These are phyloP conservation scores for Dendroctonus valens DNA, from an alignment of 1,140 invertebrate species.

Conservation along the genomic window DNA sequence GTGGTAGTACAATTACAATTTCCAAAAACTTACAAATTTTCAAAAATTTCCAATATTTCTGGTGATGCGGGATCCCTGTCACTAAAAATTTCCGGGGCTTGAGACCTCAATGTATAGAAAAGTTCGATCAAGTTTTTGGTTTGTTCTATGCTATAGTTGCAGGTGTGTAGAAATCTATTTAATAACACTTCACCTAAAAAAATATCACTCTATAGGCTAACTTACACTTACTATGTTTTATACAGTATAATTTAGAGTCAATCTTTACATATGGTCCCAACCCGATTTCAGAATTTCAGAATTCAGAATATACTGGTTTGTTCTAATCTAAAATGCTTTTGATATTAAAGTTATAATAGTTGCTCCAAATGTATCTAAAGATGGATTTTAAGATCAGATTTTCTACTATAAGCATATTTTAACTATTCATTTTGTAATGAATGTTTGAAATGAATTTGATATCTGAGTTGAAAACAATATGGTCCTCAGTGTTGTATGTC, in stretches of 20 bases:
- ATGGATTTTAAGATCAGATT: too few species aligned
- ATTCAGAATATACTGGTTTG: neutral
- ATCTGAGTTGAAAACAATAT: too few species aligned
- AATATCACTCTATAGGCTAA: neutral
- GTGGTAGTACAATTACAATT: neutral
- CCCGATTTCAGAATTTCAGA: neutral
- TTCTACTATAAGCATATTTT: too few species aligned
- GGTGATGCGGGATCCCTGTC: slow-evolving; percentile 60
- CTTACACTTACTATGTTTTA: neutral
- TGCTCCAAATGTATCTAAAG: too few species aligned
- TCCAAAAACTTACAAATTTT: slow-evolving; percentile 57
- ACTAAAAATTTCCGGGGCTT: slow-evolving; percentile 63
- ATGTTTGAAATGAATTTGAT: too few species aligned
- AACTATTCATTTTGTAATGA: too few species aligned
- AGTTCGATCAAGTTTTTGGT: slow-evolving; percentile 62
- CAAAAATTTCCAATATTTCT: slow-evolving; percentile 56
- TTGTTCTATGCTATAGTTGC: slow-evolving; percentile 55
- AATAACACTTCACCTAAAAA: slow-evolving; percentile 58
- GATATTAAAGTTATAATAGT: neutral
- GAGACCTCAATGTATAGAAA: slow-evolving; percentile 63
- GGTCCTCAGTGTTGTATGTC: too few species aligned
- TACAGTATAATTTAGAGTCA: neutral
- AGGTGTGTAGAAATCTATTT: slow-evolving; percentile 54
- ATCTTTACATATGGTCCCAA: neutral
- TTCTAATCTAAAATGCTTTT: neutral